Percentiles rank a stretch among this genome's conserved stretches.
Evolutionary conservation across 2,113 vertebrate genomes (phyloP).

Genomic region (Cololabis saira): DNA sequence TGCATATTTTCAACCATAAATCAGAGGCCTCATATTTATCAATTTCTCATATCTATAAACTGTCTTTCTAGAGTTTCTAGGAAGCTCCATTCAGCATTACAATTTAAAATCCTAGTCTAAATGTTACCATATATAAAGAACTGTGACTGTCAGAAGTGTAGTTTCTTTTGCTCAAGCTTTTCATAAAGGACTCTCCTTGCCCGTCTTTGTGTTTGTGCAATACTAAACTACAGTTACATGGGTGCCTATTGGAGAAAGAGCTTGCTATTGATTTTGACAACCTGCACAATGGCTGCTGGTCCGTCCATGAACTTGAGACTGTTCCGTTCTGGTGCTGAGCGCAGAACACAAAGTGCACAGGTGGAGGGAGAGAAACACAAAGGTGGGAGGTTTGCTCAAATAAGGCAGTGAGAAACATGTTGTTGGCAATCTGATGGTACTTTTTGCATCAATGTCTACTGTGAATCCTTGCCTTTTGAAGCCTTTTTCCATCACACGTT

Average conservation of each 20-base stretch:
- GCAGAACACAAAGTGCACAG: neutral
- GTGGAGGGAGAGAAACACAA: neutral
- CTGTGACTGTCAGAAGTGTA: too few relatives aligned
- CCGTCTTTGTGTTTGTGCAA: neutral
- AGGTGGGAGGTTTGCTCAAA: neutral
- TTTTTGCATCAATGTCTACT: neutral
- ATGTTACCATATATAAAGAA: too few relatives aligned
- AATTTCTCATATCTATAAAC: too few relatives aligned
- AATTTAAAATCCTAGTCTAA: too few relatives aligned
- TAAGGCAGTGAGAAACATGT: neutral
- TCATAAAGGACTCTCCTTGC: neutral
- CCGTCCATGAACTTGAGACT: neutral
- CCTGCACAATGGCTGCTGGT: too few relatives aligned
- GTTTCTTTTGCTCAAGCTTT: too few relatives aligned
- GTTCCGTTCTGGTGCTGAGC: neutral
- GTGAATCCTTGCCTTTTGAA: neutral
- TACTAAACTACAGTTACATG: neutral
- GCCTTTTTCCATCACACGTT: neutral
- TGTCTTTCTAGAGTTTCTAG: too few relatives aligned
- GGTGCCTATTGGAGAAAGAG: neutral
- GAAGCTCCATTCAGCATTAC: too few relatives aligned
- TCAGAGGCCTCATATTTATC: too few relatives aligned
- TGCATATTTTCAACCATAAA: too few relatives aligned
- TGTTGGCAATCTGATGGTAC: neutral
- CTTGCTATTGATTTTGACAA: neutral